Evolutionary conservation across 2,888 invertebrate genomes (phyloP).

Genomic region (Hyppa rectilinea): DNA sequence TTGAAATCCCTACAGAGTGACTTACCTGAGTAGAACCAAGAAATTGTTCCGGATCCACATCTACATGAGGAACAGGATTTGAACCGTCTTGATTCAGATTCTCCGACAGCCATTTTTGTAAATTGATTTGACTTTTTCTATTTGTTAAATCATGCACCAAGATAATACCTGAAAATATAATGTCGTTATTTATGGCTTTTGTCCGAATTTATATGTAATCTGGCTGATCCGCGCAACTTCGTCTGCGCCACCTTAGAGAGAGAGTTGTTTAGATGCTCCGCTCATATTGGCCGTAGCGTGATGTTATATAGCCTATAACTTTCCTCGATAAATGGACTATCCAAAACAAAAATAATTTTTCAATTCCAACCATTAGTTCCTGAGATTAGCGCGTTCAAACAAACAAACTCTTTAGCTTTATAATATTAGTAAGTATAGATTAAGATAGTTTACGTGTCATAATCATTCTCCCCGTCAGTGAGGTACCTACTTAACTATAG

Average conservation of each 20-base stretch:
- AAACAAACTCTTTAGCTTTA: too few relatives aligned
- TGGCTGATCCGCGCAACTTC: too few relatives aligned
- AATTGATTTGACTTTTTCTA: constrained; percentile 97
- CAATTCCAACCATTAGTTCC: too few relatives aligned
- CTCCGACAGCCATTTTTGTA: constrained; percentile 98
- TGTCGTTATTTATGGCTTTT: background rate
- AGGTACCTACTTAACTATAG: background rate
- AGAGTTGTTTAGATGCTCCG: too few relatives aligned
- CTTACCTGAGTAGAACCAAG: constrained; percentile 94
- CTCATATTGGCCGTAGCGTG: too few relatives aligned
- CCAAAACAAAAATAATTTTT: too few relatives aligned
- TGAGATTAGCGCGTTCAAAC: too few relatives aligned
- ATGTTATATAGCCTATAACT: too few relatives aligned
- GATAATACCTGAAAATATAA: constrained; percentile 93
- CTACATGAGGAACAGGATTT: constrained; percentile 90
- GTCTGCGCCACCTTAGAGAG: too few relatives aligned
- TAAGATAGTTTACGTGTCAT: background rate
- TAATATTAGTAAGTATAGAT: too few relatives aligned
- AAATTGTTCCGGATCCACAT: constrained; percentile 96
- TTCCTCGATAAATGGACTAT: too few relatives aligned
- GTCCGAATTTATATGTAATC: background rate
- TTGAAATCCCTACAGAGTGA: background rate
- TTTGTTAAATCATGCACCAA: constrained; percentile 99
- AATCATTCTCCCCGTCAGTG: background rate
- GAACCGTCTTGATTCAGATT: constrained; percentile 94